A percentile compares a stretch with the other conserved stretches of the same genome.
These are phyloP conservation scores for Parasteatoda tepidariorum DNA, from an alignment of 1,140 invertebrate genomes.

Conservation along the genomic window DNA sequence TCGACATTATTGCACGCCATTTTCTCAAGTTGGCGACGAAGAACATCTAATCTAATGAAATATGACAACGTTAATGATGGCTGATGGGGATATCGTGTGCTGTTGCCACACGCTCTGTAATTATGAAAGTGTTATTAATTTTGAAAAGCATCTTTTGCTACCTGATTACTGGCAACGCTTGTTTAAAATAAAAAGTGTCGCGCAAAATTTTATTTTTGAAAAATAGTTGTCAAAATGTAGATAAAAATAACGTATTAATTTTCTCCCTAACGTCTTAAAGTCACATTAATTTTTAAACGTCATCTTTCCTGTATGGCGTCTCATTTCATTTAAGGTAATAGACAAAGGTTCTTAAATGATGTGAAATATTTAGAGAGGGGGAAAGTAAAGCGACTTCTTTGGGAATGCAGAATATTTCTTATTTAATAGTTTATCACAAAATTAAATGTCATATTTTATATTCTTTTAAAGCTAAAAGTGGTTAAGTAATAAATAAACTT, in stretches of 20 bases:
- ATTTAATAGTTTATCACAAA: too few relatives aligned
- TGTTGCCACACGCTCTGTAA: constrained; percentile 23
- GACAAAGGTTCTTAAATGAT: too few relatives aligned
- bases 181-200: neutral
- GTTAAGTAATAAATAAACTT: too few relatives aligned
- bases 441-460: too few relatives aligned
- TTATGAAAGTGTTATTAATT: constrained; percentile 50
- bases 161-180: constrained; percentile 27
- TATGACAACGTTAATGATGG: constrained; percentile 55
- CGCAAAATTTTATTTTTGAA: neutral
- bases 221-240: neutral
- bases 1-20: constrained; percentile 44
- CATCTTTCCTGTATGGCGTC: too few relatives aligned
- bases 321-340: too few relatives aligned
- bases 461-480: too few relatives aligned
- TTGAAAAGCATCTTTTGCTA: constrained; percentile 41
- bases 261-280: neutral
- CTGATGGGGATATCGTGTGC: constrained; percentile 13
- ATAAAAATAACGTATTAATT: neutral
- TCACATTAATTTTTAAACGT: neutral
- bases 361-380: too few relatives aligned
- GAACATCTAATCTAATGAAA: constrained; percentile 45
- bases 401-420: too few relatives aligned
- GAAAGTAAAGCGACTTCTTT: too few relatives aligned
- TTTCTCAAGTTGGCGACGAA: constrained; percentile 39